Evolutionary conservation across 1,140 invertebrate genomes (phyloP).

Genomic region (Aculops lycopersici): DNA sequence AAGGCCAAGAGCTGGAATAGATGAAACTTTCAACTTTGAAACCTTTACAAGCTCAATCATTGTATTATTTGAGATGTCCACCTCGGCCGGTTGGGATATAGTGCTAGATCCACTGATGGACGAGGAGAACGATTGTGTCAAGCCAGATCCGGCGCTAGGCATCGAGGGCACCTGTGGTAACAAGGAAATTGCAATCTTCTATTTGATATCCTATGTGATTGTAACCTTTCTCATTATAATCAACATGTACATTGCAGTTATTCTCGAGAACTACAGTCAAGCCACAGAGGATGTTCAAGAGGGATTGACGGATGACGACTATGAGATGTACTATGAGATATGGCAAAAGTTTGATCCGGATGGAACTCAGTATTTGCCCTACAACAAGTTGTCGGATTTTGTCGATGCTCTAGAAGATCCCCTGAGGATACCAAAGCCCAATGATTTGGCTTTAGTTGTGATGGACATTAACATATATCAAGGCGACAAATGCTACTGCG

Average conservation of each 20-base stretch:
- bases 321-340: conserved; percentile 98
- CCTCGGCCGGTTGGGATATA: conserved; percentile 82
- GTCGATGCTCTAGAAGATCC: conserved; percentile 70
- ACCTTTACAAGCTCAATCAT: conserved; percentile 96
- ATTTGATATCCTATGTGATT: conserved; percentile 72
- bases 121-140: conserved; percentile 6
- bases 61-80: conserved; percentile 88
- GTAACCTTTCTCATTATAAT: conserved; percentile 93
- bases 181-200: conserved; percentile 65
- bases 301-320: conserved; percentile 86
- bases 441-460: conserved; percentile 90
- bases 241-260: conserved; percentile 98
- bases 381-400: conserved; percentile 71
- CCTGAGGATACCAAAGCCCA: conserved; percentile 80
- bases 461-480: conserved; percentile 96
- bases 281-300: conserved; percentile 94
- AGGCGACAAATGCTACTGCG: conserved; percentile 78
- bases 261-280: conserved; percentile 89
- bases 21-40: conserved; percentile 90
- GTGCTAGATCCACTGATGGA: conserved; percentile 23
- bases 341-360: conserved; percentile 95
- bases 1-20: conserved; percentile 51
- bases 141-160: conserved; percentile 28
- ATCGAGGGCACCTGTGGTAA: conserved; percentile 64
- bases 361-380: conserved; percentile 78